Conservation (phyloP, 2,113 vertebrate species). For the Bothrops jararaca region DNA sequence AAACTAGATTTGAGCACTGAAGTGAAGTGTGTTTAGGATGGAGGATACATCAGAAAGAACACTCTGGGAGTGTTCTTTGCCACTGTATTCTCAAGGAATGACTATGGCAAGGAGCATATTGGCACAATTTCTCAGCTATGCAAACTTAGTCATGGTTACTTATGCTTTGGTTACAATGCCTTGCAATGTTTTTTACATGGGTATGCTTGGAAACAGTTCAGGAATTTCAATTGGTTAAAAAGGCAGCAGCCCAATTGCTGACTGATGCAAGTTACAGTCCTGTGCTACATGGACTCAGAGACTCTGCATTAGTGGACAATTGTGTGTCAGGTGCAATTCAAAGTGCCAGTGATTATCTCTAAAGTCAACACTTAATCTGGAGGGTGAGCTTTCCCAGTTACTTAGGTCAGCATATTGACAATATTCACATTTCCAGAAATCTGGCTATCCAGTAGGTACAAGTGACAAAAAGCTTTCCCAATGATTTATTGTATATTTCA, state of each 20-base stretch:
- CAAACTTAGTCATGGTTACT: not conserved
- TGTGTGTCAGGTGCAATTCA: not conserved
- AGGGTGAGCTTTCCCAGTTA: not conserved
- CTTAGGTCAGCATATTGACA: not conserved
- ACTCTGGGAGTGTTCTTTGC: not conserved
- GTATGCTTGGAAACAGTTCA: not conserved
- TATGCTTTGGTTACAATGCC: not conserved
- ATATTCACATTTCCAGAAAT: not conserved
- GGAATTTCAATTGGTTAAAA: not conserved
- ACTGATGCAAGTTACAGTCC: not conserved
- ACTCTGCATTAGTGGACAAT: not conserved
- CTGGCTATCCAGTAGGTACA: not conserved
- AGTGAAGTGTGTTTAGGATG: not conserved
- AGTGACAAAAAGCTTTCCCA: not conserved
- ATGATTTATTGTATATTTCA: not conserved
- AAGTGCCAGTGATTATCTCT: not conserved
- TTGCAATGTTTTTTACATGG: not conserved
- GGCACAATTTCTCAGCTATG: not conserved
- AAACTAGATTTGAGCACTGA: not conserved
- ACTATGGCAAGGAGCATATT: not conserved
- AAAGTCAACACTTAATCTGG: not conserved
- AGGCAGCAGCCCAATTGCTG: not conserved
- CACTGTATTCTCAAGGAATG: not conserved
- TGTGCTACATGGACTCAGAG: not conserved
- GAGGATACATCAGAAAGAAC: not conserved